These are phyloP conservation scores for Melanotaenia nigrans DNA, from an alignment of 2,797 vertebrate genomes.

Conservation along the genomic window DNA sequence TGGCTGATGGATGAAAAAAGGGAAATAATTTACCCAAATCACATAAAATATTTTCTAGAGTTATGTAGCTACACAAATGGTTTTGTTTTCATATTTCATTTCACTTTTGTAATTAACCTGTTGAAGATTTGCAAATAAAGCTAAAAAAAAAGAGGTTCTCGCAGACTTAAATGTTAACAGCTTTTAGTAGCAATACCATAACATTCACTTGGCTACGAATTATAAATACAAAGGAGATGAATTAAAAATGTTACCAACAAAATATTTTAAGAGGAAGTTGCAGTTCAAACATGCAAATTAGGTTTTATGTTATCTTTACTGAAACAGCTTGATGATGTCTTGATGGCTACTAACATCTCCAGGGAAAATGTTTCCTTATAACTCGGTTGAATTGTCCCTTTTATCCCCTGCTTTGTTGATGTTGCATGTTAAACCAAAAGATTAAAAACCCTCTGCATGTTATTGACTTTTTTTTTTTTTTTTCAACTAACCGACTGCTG, in stretches of 20 bases:
- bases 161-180: background rate
- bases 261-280: background rate
- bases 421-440: conserved; percentile 81
- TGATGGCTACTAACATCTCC: background rate
- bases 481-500: conserved; percentile 85
- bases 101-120: background rate
- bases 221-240: background rate
- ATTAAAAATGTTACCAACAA: background rate
- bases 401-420: conserved; percentile 13
- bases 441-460: conserved; percentile 77
- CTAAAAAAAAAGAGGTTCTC: background rate
- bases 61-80: background rate
- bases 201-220: background rate
- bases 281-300: background rate
- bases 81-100: background rate
- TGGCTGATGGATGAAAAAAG: conserved; percentile 36
- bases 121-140: background rate
- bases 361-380: background rate
- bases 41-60: background rate
- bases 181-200: background rate
- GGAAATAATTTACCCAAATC: conserved; percentile 6
- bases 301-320: background rate
- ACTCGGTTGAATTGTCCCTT: conserved; percentile 21
- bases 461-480: conserved; percentile 71
- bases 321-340: background rate